phyloP scores from a whole-genome alignment of 1,140 invertebrate species.

The Elysia chlorotica region DNA sequence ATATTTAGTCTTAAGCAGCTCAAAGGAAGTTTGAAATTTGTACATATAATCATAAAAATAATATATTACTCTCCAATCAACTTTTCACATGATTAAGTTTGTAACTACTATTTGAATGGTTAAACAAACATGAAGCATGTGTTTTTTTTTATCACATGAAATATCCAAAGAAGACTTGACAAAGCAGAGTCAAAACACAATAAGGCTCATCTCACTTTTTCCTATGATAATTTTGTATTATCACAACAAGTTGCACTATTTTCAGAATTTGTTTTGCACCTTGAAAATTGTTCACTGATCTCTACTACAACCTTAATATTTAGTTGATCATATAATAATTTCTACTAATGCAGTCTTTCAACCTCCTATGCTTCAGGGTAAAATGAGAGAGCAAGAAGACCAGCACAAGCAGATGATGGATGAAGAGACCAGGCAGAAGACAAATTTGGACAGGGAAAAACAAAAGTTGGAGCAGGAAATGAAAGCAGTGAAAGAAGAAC shows the following conservation, averaged over 20 bases:
- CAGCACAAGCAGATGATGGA: conserved; percentile 32
- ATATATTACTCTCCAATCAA: too few relatives aligned
- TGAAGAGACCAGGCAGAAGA: conserved; percentile 30
- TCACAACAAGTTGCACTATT: too few relatives aligned
- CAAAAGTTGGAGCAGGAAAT: conserved; percentile 33
- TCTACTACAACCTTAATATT: conserved; percentile 20
- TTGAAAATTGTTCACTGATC: too few relatives aligned
- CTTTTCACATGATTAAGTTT: neutral
- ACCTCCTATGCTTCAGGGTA: conserved; percentile 30
- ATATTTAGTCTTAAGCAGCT: neutral
- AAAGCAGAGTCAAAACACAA: too few relatives aligned
- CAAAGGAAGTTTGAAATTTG: too few relatives aligned
- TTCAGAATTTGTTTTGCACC: too few relatives aligned
- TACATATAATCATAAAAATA: too few relatives aligned
- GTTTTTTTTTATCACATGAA: too few relatives aligned
- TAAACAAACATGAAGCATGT: too few relatives aligned
- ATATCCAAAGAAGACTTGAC: too few relatives aligned
- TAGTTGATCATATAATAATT: neutral
- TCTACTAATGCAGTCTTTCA: neutral
- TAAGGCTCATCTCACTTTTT: too few relatives aligned
- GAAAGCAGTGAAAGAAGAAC: conserved; percentile 29
- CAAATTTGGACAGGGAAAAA: conserved; percentile 28
- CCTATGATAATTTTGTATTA: neutral
- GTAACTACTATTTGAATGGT: too few relatives aligned
- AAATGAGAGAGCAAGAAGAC: conserved; percentile 43